A percentile compares a stretch with the other conserved stretches of the same genome.
phyloP scores from a whole-genome alignment of 2,113 vertebrate genomes.

The Entomyzon cyanotis region DNA sequence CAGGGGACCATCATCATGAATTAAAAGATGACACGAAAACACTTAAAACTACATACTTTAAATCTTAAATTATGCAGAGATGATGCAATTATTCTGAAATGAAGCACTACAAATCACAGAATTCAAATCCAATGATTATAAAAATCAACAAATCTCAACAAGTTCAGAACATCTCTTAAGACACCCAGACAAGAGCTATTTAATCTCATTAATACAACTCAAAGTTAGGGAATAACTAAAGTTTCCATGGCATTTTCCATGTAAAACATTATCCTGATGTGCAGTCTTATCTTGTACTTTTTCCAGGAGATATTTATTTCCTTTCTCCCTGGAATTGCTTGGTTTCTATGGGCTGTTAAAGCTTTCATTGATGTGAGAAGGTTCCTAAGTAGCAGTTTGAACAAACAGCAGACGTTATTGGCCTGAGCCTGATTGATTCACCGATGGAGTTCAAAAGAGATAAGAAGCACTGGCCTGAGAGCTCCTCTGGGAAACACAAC shows the following conservation, averaged over 20 bases:
- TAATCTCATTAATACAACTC: not conserved
- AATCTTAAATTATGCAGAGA: not conserved
- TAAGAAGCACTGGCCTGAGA: not conserved
- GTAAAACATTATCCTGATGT: not conserved
- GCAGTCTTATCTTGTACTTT: not conserved
- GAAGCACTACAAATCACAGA: conserved; percentile 36
- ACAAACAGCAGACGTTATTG: not conserved
- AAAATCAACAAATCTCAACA: conserved; percentile 38
- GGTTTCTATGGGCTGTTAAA: not conserved
- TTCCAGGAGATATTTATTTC: not conserved
- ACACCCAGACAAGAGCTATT: not conserved
- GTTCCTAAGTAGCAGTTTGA: not conserved
- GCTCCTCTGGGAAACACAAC: not conserved
- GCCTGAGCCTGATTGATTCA: not conserved
- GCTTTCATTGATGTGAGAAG: not conserved
- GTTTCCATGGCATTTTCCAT: not conserved
- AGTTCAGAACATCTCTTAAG: not conserved
- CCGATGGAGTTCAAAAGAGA: not conserved
- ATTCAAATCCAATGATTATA: conserved; percentile 26
- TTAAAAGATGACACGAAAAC: not conserved
- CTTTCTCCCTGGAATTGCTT: not conserved
- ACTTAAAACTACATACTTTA: not conserved
- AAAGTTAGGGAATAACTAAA: not conserved
- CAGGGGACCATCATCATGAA: not conserved
- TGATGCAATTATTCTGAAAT: conserved; percentile 30